Base-by-base conservation (phyloP, 1,140 invertebrate species). In the Branchinecta lindahli region DNA sequence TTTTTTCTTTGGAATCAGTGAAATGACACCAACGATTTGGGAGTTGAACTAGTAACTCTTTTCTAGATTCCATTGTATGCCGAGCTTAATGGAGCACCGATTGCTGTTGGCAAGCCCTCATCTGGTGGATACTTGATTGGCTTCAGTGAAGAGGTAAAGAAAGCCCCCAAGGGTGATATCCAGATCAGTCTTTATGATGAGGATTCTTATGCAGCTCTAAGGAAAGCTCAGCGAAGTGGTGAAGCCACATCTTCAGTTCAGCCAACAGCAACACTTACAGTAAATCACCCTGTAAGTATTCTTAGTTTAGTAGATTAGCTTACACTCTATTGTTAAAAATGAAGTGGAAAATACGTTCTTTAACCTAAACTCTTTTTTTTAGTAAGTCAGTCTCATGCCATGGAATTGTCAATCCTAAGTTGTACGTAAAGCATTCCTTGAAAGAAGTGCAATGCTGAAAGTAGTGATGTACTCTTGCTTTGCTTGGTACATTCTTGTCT, bases 51-150 rank as follows among this genome's bases (percentile, higher is more conserved):
- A 33, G 33, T 33, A 61, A 15, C 6, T 1, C 18, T 61, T 15
- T 61, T 61, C 52, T 61, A 61, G 52, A 61, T 61, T 61, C 52
- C 52, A 15, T 20, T 61, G 12, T 61, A 61, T 61, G 52, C 52
- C 6, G 52, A 61, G 52, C 18, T 61, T 12, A 61, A 61, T 61
- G 52, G 52, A 12, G 18, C 18, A 15, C 52, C 52, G 18, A 15
- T 61, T 12, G 52, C 52, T 15, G 52, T 61, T 1, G 18, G 52
- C 6, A 61, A 61, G 52, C 52, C 52, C 12, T 61, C 52, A 61
- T 61, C 52, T 61, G 52, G 52, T 61, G 52, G 52, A 12, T 61
- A 61, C 18, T 61, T 61, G 18, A 61, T 61, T 61, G 52, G 52
- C 6, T 61, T 12, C 12, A 61, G 52, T 61, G 52, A 61, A 61